Conservation (phyloP, 1,140 invertebrate genomes). For the Forficula auricularia region DNA sequence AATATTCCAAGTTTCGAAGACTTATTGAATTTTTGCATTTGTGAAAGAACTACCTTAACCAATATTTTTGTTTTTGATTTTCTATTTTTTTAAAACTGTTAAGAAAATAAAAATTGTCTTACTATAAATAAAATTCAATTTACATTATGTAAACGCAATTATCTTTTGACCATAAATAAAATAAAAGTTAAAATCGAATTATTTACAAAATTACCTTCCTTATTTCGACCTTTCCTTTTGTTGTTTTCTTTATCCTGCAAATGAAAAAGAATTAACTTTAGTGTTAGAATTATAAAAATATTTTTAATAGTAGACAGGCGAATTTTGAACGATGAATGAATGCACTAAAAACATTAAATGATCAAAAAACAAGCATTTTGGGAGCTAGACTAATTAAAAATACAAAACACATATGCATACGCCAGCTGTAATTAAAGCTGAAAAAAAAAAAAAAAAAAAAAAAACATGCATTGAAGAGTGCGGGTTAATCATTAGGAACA, state of each 20-base stretch:
- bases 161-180: constrained; percentile 7
- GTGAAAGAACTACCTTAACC: too few relatives aligned
- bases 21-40: too few relatives aligned
- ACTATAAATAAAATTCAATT: too few relatives aligned
- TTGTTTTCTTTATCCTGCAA: constrained; percentile 51
- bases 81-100: too few relatives aligned
- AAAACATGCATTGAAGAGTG: not conserved
- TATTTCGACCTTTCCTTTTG: constrained; percentile 62
- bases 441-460: not conserved
- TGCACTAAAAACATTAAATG: constrained; percentile 4
- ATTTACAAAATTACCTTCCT: constrained; percentile 59
- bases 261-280: constrained; percentile 14
- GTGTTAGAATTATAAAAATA: constrained; percentile 7
- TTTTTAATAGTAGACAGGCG: constrained; percentile 5
- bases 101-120: too few relatives aligned
- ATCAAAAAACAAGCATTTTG: constrained; percentile 2
- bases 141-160: too few relatives aligned
- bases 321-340: not conserved
- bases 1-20: too few relatives aligned
- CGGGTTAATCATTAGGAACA: too few relatives aligned
- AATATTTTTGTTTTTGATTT: too few relatives aligned
- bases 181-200: not conserved
- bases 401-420: constrained; percentile 8
- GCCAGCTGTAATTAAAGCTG: constrained; percentile 8
- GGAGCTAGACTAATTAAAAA: constrained; percentile 20